Evolutionary conservation across 1,140 invertebrate species (phyloP), one percentile per base, ranked within the genome.

Genomic region (Ips nitidus): DNA sequence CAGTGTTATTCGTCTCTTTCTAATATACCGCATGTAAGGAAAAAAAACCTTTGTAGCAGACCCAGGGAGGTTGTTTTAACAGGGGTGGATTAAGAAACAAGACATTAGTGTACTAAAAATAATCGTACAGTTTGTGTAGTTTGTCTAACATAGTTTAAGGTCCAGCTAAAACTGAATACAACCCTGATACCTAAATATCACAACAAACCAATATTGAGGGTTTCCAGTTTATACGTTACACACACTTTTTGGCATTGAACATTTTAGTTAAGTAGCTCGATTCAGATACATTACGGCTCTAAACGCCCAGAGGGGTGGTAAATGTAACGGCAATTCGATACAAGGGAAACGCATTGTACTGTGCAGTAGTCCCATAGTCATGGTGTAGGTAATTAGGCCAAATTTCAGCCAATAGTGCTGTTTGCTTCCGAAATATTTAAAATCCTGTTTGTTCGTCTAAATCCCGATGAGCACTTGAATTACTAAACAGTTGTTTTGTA

Each of bases 191-290:
- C 36, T 37, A 55, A 55, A 55, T 38, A 55, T 55, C 37, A 37
- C 42, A 42, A 41, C 57, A 41, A 42, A 3, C 57, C 57, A 59
- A 59, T 59, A 59, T 59, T 8, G 22, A 59, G 57, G 41, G n/a
- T 59, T n/a, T 59, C 37, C 38, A 42, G 41, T 8, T 59, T 42
- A 42, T 42, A 59, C 42, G n/a, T n/a, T 62, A 50, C 36, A 62
- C 39, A 47, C 60, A 62, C 22, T 62, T 62, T 62, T 47, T 50
- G 37, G 5, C 45, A 62, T 50, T 40, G 60, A 62, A 50, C 45
- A 62, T 62, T 62, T 62, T 62, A 38, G 60, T 62, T 62, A 62
- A 62, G 60, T 62, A 50, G 60, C 60, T 22, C 41, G 45, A 50
- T 62, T 38, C 60, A 22, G 22, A 22, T 22, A 22, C 57, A 59